phyloP scores from a whole-genome alignment of 2,113 vertebrate genomes.

The Oncorhynchus keta region DNA sequence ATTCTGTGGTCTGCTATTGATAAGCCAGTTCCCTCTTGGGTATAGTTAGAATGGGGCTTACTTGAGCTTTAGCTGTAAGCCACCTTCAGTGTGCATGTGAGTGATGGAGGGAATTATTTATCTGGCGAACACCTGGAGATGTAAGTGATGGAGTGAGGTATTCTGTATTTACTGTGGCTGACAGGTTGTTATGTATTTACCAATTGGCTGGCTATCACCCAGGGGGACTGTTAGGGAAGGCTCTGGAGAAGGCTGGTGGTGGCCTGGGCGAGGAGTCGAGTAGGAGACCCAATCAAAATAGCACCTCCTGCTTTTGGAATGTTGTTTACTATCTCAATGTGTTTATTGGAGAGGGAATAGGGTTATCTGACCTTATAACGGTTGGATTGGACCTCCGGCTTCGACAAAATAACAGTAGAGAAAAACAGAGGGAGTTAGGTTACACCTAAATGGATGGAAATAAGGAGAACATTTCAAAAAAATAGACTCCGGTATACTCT shows the following conservation, averaged over 20 bases:
- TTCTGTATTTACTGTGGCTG: constrained; percentile 8
- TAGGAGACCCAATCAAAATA: neutral
- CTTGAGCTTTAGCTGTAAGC: constrained; percentile 15
- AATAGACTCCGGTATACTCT: neutral
- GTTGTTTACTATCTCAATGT: neutral
- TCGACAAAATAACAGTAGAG: neutral
- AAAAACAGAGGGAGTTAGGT: neutral
- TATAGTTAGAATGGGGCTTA: neutral
- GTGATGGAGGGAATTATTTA: constrained; percentile 11
- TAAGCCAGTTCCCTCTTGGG: constrained; percentile 2
- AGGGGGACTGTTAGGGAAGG: neutral
- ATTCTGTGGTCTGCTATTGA: neutral
- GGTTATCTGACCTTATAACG: neutral
- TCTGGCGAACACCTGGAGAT: constrained; percentile 2
- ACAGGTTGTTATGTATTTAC: constrained; percentile 8
- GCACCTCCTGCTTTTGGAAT: neutral
- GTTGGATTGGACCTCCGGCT: neutral
- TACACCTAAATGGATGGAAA: neutral
- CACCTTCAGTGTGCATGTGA: neutral
- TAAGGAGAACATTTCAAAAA: neutral
- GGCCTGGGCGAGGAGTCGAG: neutral
- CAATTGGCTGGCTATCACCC: neutral
- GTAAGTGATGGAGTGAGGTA: constrained; percentile 10
- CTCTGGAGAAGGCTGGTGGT: neutral
- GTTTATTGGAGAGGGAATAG: neutral